Evolutionary conservation across 2,888 invertebrate genomes (phyloP).

Genomic region (Conchocele bisecta): DNA sequence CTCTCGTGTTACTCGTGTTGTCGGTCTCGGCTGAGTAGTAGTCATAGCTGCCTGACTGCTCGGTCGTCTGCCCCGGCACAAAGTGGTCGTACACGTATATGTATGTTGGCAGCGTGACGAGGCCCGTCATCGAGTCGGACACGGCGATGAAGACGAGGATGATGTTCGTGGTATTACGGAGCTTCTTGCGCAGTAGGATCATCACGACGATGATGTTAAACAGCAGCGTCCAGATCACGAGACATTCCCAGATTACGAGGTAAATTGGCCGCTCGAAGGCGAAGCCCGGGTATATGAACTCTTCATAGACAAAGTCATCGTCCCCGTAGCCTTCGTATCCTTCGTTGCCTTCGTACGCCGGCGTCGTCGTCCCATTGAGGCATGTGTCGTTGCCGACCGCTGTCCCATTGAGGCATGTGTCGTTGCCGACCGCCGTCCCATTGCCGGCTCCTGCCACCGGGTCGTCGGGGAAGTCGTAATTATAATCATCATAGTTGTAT

Average conservation of each 20-base stretch:
- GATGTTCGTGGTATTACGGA: conserved; percentile 36
- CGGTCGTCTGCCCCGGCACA: no score
- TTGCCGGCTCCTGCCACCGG: no score
- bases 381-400: background rate
- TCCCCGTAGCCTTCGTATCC: background rate
- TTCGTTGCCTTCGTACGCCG: background rate
- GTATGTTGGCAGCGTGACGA: conserved; percentile 45
- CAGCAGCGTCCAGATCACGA: conserved; percentile 31
- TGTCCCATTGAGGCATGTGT: background rate
- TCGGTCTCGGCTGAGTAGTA: no score
- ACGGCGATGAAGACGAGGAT: conserved; percentile 48
- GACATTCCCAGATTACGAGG: conserved; percentile 34
- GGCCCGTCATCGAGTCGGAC: conserved; percentile 44
- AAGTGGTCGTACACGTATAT: conserved; percentile 34
- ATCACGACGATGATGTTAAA: conserved; percentile 34
- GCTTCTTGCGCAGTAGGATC: conserved; percentile 34
- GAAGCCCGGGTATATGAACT: background rate
- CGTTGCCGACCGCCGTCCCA: background rate
- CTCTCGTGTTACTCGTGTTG: no score
- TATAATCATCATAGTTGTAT: no score
- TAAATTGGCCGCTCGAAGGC: conserved; percentile 44
- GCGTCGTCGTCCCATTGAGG: background rate
- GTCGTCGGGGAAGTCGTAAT: no score
- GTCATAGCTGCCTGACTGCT: no score
- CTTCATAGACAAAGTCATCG: background rate